Conservation (phyloP, 1,140 invertebrate genomes). For the Halesus radiatus region DNA sequence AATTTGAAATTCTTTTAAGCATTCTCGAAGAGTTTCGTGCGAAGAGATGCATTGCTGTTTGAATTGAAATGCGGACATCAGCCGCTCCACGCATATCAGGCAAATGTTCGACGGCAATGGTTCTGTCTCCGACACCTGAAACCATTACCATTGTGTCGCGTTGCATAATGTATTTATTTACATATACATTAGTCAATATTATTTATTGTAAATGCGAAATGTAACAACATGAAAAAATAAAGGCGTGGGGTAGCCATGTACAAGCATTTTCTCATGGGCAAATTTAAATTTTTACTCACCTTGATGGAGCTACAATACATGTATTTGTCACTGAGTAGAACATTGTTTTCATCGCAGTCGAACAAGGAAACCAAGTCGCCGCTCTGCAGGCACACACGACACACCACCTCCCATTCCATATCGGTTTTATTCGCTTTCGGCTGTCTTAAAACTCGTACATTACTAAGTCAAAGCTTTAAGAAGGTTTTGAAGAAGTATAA, state of each 20-base stretch:
- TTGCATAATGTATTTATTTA: constrained; percentile 7
- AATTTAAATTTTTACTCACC: constrained; percentile 67
- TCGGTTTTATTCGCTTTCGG: constrained; percentile 46
- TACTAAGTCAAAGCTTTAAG: neutral
- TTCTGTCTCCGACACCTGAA: constrained; percentile 67
- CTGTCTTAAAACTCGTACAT: constrained; percentile 6
- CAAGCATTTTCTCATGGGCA: constrained; percentile 65
- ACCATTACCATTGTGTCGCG: constrained; percentile 36
- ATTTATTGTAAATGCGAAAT: too few relatives aligned
- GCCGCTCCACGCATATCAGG: constrained; percentile 67
- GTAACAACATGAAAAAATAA: too few relatives aligned
- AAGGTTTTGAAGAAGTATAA: too few relatives aligned
- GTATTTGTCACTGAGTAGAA: constrained; percentile 73
- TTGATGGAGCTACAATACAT: constrained; percentile 70
- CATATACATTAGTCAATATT: neutral
- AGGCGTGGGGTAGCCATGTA: constrained; percentile 67
- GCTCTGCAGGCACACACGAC: constrained; percentile 71
- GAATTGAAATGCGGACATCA: constrained; percentile 68
- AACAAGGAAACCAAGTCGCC: constrained; percentile 71
- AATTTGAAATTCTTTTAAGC: constrained; percentile 65
- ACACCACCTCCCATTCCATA: constrained; percentile 73
- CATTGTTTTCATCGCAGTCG: constrained; percentile 70
- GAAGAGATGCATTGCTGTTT: constrained; percentile 68
- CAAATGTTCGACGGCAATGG: constrained; percentile 68
- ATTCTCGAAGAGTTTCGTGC: constrained; percentile 68